Evolutionary conservation across 2,113 vertebrate species (phyloP).

Genomic region (Shinisaurus crocodilurus): DNA sequence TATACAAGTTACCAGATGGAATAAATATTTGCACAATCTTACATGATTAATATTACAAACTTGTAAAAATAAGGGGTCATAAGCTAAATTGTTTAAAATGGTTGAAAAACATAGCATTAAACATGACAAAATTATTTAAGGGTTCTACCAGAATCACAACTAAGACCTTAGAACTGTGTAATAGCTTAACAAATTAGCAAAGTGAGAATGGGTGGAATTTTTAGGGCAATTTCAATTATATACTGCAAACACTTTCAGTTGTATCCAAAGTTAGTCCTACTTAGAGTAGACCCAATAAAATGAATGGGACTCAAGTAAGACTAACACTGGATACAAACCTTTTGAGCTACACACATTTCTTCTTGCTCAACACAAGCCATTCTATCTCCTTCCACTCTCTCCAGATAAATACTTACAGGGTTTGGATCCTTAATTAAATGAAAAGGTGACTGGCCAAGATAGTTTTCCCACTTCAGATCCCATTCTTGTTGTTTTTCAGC

Average conservation of each 20-base stretch:
- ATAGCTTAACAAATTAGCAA: not conserved
- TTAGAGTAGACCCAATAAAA: too few relatives aligned
- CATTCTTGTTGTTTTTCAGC: slow-evolving; percentile 76
- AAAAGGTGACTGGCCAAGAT: slow-evolving; percentile 74
- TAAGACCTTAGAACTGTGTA: not conserved
- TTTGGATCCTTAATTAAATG: slow-evolving; percentile 69
- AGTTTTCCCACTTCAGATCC: slow-evolving; percentile 83
- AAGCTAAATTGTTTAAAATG: not conserved
- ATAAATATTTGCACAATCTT: not conserved
- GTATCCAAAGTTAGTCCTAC: not conserved
- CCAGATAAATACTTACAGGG: slow-evolving; percentile 77
- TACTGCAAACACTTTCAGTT: not conserved
- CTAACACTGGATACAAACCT: not conserved
- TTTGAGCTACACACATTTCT: not conserved
- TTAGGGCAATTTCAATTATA: not conserved
- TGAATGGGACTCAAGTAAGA: not conserved
- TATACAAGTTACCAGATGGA: too few relatives aligned
- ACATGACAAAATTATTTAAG: not conserved
- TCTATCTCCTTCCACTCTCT: slow-evolving; percentile 9
- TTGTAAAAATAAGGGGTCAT: not conserved
- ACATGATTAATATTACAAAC: not conserved
- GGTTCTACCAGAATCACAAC: not conserved
- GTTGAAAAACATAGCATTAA: not conserved
- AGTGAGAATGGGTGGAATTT: too few relatives aligned
- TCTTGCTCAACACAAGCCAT: not conserved